Evolutionary conservation across 2,113 vertebrate species (phyloP).

Genomic region (Otus sunia): DNA sequence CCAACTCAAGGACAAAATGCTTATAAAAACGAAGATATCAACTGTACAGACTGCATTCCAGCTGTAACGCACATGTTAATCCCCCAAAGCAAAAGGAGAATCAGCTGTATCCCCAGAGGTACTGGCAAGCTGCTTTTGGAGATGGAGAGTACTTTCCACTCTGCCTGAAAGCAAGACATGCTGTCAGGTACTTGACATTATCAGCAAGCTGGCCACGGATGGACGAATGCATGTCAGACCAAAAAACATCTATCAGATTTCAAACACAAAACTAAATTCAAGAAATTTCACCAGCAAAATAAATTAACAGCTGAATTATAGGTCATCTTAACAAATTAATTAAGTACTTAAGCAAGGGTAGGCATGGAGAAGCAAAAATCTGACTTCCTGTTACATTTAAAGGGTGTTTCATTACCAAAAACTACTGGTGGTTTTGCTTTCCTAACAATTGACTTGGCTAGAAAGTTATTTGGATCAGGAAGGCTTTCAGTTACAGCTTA

Average conservation of each 20-base stretch:
- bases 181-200: not conserved
- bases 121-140: not conserved
- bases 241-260: not conserved
- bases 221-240: not conserved
- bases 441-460: not conserved
- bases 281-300: not conserved
- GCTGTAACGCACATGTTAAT: not conserved
- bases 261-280: not conserved
- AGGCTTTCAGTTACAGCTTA: not conserved
- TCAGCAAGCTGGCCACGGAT: not conserved
- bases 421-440: not conserved
- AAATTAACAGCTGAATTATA: not conserved
- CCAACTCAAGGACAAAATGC: not conserved
- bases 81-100: not conserved
- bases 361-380: not conserved
- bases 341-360: not conserved
- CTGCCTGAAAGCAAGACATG: not conserved
- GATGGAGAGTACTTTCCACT: not conserved
- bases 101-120: not conserved
- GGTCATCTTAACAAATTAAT: not conserved
- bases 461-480: not conserved
- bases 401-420: not conserved
- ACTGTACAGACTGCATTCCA: not conserved
- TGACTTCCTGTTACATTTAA: not conserved
- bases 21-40: not conserved